Conservation (phyloP, 2,888 invertebrate species). For the Chloroclysta siterata region DNA sequence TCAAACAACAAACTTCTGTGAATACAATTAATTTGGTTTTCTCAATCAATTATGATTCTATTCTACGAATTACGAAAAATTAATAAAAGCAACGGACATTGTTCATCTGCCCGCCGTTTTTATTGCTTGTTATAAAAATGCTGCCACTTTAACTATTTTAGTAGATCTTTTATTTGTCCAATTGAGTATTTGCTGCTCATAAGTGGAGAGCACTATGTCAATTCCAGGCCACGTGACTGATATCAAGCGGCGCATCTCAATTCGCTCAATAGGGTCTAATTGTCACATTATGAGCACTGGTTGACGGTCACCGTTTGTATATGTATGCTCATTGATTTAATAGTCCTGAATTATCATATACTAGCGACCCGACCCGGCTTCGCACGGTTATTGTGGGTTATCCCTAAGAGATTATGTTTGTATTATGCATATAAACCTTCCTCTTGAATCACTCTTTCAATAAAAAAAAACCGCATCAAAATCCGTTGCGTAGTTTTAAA, state of each 20-base stretch:
- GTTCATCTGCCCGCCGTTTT: constrained; percentile 15
- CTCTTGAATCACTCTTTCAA: too few relatives aligned
- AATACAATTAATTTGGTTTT: neutral
- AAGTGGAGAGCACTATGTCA: constrained; percentile 24
- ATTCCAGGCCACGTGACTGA: constrained; percentile 51
- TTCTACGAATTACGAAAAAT: neutral
- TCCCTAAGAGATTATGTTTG: too few relatives aligned
- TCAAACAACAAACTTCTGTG: neutral
- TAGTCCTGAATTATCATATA: neutral
- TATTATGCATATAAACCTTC: too few relatives aligned
- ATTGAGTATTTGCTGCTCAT: constrained; percentile 22
- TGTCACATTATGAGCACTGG: constrained; percentile 68
- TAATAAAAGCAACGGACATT: constrained; percentile 5
- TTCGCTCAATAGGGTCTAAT: constrained; percentile 76
- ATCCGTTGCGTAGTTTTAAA: too few relatives aligned
- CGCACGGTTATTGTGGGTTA: too few relatives aligned
- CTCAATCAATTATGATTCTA: neutral
- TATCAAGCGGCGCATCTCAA: constrained; percentile 74
- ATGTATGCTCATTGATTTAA: constrained; percentile 21
- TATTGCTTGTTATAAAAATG: constrained; percentile 3
- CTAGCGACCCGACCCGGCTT: too few relatives aligned
- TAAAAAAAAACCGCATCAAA: too few relatives aligned
- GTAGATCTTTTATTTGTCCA: constrained; percentile 12
- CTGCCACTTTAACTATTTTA: neutral
- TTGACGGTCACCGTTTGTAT: constrained; percentile 54